phyloP scores from a whole-genome alignment of 2,113 vertebrate species.

The Cynoglossus semilaevis region DNA sequence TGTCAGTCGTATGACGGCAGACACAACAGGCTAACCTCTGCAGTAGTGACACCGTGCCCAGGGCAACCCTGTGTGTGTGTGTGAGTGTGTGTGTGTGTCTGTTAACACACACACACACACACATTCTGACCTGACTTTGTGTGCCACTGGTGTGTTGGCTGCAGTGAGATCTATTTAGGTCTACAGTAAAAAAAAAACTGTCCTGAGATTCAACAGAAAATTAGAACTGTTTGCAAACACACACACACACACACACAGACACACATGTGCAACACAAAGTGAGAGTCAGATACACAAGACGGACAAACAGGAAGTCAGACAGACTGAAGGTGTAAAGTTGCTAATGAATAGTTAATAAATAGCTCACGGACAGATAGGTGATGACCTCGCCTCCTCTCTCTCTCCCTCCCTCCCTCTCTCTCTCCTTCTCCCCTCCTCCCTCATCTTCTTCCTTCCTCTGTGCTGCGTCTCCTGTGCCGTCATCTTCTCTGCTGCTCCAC shows the following conservation, averaged over 20 bases:
- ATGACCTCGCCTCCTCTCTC: slow-evolving; percentile 68
- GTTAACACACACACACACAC: slow-evolving; percentile 31
- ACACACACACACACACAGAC: slow-evolving; percentile 6
- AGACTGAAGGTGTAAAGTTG: slow-evolving; percentile 55
- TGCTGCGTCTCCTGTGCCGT: slow-evolving; percentile 52
- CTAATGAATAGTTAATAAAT: slow-evolving; percentile 79
- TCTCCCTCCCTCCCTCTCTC: slow-evolving; percentile 33
- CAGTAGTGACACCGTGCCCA: slow-evolving; percentile 46
- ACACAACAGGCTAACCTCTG: slow-evolving; percentile 59
- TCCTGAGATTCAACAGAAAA: slow-evolving; percentile 44
- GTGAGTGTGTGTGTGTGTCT: slow-evolving; percentile 12
- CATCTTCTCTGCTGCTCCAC: slow-evolving; percentile 38
- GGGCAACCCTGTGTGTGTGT: slow-evolving; percentile 7
- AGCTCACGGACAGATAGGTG: slow-evolving; percentile 70
- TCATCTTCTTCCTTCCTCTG: slow-evolving; percentile 38
- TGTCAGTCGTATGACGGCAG: slow-evolving; percentile 51
- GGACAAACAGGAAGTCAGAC: slow-evolving; percentile 38
- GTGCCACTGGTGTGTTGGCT: slow-evolving; percentile 44
- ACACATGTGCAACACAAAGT: slow-evolving; percentile 38
- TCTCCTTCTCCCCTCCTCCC: too few species aligned
- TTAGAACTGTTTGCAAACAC: slow-evolving; percentile 1
- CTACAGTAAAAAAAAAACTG: slow-evolving; percentile 7
- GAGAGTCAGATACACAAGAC: slow-evolving; percentile 31
- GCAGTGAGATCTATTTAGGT: slow-evolving; percentile 46
- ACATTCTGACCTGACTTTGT: slow-evolving; percentile 53